Evolutionary conservation across 1,140 invertebrate genomes (phyloP), one percentile per base, ranked within the genome.

Genomic region (Trichomalopsis sarcophagae): DNA sequence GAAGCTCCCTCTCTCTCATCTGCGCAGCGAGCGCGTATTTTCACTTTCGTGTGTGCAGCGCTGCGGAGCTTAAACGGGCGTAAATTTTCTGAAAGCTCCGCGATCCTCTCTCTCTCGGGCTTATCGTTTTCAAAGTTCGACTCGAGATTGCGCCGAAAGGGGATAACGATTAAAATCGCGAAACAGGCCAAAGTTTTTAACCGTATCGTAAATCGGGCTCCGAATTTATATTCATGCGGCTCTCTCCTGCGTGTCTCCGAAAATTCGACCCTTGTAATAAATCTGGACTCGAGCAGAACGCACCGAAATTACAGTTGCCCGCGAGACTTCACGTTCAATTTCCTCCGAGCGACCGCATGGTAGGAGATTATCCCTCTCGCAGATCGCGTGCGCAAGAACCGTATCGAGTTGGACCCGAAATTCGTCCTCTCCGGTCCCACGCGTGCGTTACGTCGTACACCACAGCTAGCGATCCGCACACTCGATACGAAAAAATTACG

Each of bases 341-440:
- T n/a, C 55, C 21, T 62, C 7, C 55, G 17, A 17, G 13, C 50
- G 50, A 55, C 14, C 50, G 50, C 50, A 36, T 36, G 3, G 14
- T 55, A 17, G 5, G 5, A 21, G 50, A 55, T 55, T 62, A 62
- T 62, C 50, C 50, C 14, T 55, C 50, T 55, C 50, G 11, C 13
- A 47, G 21, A 55, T 9, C 33, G 40, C 68, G 44, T 44, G 33
- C 23, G 40, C 79, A 47, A 71, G 17, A 27, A 71, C 23, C 69
- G 69, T 71, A 71, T 71, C 69, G 69, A 33, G 30, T 71, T 11
- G 23, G 13, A 21, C 69, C 11, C 69, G 27, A 71, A 71, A 71
- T 71, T 71, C 23, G 23, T 17, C 55, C 6, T 33, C 87, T 89
- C 87, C 87, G 71, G 73, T 30, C 44, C 81, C 68, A 62, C 21